Percentiles rank a stretch among this genome's conserved stretches.
These are phyloP conservation scores for Muscicapa striata DNA, from an alignment of 2,797 vertebrate species.

Conservation along the genomic window DNA sequence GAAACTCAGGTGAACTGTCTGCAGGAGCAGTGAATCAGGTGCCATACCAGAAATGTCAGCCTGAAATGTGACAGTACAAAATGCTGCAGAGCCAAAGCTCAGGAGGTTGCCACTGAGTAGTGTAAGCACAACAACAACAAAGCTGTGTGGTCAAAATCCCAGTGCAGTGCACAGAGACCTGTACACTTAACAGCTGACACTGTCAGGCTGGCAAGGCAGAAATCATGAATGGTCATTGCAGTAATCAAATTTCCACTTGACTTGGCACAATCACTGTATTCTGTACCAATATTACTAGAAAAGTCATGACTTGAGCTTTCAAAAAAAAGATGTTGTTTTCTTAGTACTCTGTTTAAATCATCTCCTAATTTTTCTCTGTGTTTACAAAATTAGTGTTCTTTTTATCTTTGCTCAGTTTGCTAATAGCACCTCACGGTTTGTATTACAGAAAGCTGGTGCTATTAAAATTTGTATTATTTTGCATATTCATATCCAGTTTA, in stretches of 20 bases:
- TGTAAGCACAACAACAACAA: not conserved
- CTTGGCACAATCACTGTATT: not conserved
- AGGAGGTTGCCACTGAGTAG: not conserved
- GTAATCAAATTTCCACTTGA: not conserved
- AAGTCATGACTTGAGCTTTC: not conserved
- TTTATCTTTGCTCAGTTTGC: not conserved
- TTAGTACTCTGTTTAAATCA: not conserved
- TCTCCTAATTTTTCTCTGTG: not conserved
- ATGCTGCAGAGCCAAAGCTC: not conserved
- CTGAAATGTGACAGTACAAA: not conserved
- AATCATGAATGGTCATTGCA: not conserved
- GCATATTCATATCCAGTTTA: not conserved
- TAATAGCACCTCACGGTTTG: constrained; percentile 18
- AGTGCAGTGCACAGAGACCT: not conserved
- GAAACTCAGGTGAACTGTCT: not conserved
- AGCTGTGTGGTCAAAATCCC: not conserved
- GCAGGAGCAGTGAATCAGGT: not conserved
- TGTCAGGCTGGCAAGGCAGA: not conserved
- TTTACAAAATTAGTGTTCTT: not conserved
- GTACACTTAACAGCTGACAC: not conserved
- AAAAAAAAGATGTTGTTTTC: not conserved
- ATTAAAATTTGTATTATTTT: constrained; percentile 23
- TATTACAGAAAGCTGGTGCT: not conserved
- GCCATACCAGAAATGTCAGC: not conserved
- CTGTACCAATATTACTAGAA: not conserved